Conservation (phyloP, 2,888 invertebrate genomes). For the Seira ritae region DNA sequence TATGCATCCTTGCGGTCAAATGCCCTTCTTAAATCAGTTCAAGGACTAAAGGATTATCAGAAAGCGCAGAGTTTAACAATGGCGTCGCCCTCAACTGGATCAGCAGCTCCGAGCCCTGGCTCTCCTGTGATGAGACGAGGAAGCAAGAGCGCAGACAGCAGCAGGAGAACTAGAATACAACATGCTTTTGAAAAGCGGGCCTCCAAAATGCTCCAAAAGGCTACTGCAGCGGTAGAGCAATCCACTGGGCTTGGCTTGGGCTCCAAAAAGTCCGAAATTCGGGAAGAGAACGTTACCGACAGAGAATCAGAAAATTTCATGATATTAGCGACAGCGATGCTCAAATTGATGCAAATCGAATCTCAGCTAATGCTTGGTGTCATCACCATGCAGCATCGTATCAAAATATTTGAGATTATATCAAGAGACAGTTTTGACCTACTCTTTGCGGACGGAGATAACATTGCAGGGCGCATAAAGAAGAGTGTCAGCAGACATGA, state of each 20-base stretch:
- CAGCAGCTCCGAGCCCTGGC: conserved; percentile 68
- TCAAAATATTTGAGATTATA: conserved; percentile 88
- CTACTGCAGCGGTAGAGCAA: conserved; percentile 88
- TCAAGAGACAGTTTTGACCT: conserved; percentile 90
- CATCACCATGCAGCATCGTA: conserved; percentile 87
- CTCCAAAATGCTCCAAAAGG: conserved; percentile 86
- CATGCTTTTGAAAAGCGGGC: conserved; percentile 83
- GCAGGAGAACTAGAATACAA: conserved; percentile 56
- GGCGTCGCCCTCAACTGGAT: conserved; percentile 68
- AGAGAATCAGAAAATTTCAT: conserved; percentile 91
- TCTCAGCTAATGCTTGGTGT: conserved; percentile 88
- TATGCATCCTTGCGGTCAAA: conserved; percentile 86
- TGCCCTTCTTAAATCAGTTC: conserved; percentile 85
- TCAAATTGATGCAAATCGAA: conserved; percentile 92
- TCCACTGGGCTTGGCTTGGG: conserved; percentile 81
- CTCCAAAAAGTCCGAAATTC: conserved; percentile 75
- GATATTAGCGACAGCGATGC: conserved; percentile 87
- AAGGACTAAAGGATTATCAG: conserved; percentile 87
- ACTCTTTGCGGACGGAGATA: conserved; percentile 91
- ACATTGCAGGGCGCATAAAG: conserved; percentile 84
- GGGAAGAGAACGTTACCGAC: conserved; percentile 83
- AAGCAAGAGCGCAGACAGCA: conserved; percentile 37
- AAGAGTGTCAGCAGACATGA: conserved; percentile 86
- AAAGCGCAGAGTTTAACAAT: conserved; percentile 76
- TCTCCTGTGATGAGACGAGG: conserved; percentile 62